Base-by-base conservation (phyloP, 2,888 invertebrate genomes). In the Carabus problematicus region DNA sequence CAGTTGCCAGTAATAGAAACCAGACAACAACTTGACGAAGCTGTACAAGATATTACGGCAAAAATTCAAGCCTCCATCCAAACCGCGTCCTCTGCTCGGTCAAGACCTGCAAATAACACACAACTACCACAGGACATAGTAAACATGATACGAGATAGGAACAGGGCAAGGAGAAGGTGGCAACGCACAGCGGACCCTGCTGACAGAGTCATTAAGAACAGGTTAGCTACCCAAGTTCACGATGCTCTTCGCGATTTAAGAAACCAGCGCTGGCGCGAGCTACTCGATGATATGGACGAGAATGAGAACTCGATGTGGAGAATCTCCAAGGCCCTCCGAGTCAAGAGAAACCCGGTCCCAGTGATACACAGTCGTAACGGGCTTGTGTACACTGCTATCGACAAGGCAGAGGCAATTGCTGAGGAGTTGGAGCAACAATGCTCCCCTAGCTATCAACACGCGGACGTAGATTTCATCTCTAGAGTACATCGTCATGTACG, bases 351-450 rank as follows among this genome's bases (percentile, higher is more conserved):
- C 16, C 54, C 16, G 7, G 18, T 19, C n/a, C 19, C 12, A 54
- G 54, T 19, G 8, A 9, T 54, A 14, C 54, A 54, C 18, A 16
- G 54, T 14, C 54, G 54, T 11, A 54, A 14, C 18, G 54, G 54
- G 11, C 54, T 54, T 1, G 54, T 54, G 8, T 54, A 18, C 54
- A 54, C 54, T 6, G 54, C 54, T 16, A 11, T 11, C 1, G 54
- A 54, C 7, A 54, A 54, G 18, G 54, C 18, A 8, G 54, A 54
- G 18, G 16, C 54, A 14, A 54, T 54, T 18, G 54, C 54, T n/a
- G 54, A 54, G 18, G 12, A n/a, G 11, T 16, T 54, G 16, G 54
- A 54, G 19, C 19, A 19, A 3, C 55, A 55, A 19, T 55, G 8
- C 29, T 3, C 18, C 9, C 55, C 55, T 8, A 55, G n/a, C n/a